Conservation (phyloP, 2,113 vertebrate genomes). For the Vireo altiloquus region DNA sequence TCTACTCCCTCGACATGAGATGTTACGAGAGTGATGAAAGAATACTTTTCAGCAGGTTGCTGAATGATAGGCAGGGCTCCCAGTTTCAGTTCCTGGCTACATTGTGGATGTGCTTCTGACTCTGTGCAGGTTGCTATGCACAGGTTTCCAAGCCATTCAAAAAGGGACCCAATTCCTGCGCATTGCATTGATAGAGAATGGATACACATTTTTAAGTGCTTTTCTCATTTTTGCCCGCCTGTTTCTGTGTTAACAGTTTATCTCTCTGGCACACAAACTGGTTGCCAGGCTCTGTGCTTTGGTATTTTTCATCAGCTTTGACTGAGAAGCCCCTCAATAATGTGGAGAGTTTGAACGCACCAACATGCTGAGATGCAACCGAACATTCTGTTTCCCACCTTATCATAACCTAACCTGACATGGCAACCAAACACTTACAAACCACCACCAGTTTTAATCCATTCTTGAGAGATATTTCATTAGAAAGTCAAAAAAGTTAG, state of each 20-base stretch:
- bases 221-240: neutral
- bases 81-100: neutral
- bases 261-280: neutral
- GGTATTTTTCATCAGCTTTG: neutral
- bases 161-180: neutral
- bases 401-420: neutral
- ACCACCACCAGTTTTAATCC: conserved; percentile 6
- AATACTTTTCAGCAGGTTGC: neutral
- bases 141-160: neutral
- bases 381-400: neutral
- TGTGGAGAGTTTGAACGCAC: neutral
- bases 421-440: neutral
- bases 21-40: neutral
- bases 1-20: neutral
- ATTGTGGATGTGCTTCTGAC: neutral
- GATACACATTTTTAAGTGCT: neutral
- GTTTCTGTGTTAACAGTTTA: neutral
- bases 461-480: conserved; percentile 32
- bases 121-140: neutral
- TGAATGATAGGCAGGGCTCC: neutral
- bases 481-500: conserved; percentile 55
- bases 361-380: neutral
- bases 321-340: neutral
- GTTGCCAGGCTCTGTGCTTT: neutral
- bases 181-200: neutral